These are phyloP conservation scores for Campoplex nolae DNA, from an alignment of 2,888 invertebrate genomes.

Conservation along the genomic window DNA sequence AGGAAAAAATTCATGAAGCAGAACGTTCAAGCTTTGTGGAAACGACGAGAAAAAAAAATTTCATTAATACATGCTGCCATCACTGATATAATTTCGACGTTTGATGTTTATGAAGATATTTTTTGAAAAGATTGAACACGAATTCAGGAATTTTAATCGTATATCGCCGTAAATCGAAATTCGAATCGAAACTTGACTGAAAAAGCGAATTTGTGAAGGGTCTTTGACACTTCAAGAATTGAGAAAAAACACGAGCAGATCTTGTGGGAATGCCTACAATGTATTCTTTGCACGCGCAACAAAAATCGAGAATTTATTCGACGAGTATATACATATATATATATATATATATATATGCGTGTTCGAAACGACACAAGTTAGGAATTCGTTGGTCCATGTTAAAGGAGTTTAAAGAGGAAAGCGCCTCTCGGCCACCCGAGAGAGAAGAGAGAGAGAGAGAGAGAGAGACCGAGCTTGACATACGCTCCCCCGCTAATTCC, in stretches of 20 bases:
- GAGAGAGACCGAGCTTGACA: neutral
- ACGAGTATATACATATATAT: neutral
- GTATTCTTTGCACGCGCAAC: neutral
- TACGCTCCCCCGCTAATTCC: conserved; percentile 37
- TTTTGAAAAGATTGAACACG: neutral
- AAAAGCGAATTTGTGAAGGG: neutral
- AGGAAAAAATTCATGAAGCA: neutral
- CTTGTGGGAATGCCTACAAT: conserved; percentile 5
- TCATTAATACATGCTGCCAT: too few species aligned
- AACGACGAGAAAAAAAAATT: neutral
- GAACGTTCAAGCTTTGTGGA: neutral
- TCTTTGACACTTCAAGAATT: neutral
- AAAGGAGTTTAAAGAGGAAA: conserved; percentile 42
- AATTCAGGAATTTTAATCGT: neutral
- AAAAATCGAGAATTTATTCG: conserved; percentile 8
- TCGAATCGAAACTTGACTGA: neutral
- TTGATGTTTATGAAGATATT: too few species aligned
- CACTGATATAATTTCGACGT: too few species aligned
- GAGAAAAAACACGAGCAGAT: neutral
- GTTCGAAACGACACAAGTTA: neutral
- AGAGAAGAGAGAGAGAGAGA: too few species aligned
- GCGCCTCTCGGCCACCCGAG: conserved; percentile 44
- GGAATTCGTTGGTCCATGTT: conserved; percentile 45
- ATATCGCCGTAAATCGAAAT: neutral
- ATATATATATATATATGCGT: neutral